A percentile compares a stretch with the other conserved stretches of the same genome.
phyloP scores from a whole-genome alignment of 2,113 vertebrate species.

The Lophochroa leadbeateri region DNA sequence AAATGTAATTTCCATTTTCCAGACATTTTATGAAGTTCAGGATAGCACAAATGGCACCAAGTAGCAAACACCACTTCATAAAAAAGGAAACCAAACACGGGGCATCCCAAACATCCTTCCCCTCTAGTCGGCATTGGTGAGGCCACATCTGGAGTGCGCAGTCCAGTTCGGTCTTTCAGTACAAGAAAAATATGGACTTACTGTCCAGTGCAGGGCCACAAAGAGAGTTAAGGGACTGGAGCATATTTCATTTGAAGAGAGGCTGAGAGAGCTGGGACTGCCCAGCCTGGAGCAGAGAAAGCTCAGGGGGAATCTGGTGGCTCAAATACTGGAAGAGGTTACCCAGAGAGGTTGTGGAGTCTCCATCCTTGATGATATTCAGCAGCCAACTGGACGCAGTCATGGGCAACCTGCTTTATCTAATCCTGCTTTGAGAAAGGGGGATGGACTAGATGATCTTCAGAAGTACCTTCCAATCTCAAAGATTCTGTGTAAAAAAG shows the following conservation, averaged over 20 bases:
- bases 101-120: not conserved
- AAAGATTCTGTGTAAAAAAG: not conserved
- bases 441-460: not conserved
- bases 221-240: not conserved
- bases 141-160: not conserved
- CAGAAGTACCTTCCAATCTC: not conserved
- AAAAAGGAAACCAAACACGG: not conserved
- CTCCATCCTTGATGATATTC: not conserved
- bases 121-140: not conserved
- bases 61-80: not conserved
- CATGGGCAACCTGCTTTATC: not conserved
- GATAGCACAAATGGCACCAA: not conserved
- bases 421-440: not conserved
- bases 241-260: not conserved
- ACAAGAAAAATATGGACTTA: not conserved
- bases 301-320: not conserved
- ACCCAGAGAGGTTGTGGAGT: not conserved
- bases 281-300: not conserved
- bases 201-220: not conserved
- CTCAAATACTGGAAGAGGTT: not conserved
- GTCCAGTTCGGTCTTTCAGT: not conserved
- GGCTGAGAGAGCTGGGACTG: not conserved
- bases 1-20: not conserved
- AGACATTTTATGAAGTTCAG: not conserved
- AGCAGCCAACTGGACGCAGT: not conserved